These are phyloP conservation scores for Cynaeus angustus DNA, from an alignment of 2,888 invertebrate genomes.

Conservation along the genomic window DNA sequence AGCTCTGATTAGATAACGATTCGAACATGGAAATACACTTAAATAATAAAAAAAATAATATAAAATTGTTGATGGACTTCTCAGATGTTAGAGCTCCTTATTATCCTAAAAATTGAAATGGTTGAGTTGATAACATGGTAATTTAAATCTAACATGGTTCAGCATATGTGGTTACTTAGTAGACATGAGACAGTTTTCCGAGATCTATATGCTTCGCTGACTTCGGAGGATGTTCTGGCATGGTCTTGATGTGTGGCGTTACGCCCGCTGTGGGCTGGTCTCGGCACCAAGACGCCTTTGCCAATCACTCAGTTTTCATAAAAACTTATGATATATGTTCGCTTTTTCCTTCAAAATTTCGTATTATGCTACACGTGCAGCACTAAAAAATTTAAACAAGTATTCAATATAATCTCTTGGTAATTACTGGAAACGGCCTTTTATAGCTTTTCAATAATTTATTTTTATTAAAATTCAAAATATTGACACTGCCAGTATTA, in stretches of 20 bases:
- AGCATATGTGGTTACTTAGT: conserved; percentile 47
- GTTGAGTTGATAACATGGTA: conserved; percentile 45
- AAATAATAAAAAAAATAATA: no score
- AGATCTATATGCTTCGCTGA: conserved; percentile 60
- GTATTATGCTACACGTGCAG: no score
- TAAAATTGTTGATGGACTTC: no score
- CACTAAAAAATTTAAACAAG: no score
- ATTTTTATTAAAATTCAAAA: no score
- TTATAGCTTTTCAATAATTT: no score
- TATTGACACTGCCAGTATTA: no score
- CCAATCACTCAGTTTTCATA: conserved; percentile 44
- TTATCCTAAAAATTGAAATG: conserved; percentile 22
- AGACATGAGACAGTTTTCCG: conserved; percentile 59
- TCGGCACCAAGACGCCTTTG: conserved; percentile 60
- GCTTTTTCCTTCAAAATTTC: conserved; percentile 9
- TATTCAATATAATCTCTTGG: no score
- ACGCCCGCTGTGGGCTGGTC: conserved; percentile 63
- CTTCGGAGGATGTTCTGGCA: conserved; percentile 62
- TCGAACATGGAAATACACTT: no score
- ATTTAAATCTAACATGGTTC: conserved; percentile 43
- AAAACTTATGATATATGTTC: conserved; percentile 38
- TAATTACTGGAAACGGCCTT: no score
- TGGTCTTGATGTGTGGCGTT: conserved; percentile 61
- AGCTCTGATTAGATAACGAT: no score
- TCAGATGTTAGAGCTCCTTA: no score